A percentile compares a stretch with the other conserved stretches of the same genome.
These are phyloP conservation scores for Pocillopora meandrina DNA, from an alignment of 92 coral and sea anemone species.

Conservation along the genomic window DNA sequence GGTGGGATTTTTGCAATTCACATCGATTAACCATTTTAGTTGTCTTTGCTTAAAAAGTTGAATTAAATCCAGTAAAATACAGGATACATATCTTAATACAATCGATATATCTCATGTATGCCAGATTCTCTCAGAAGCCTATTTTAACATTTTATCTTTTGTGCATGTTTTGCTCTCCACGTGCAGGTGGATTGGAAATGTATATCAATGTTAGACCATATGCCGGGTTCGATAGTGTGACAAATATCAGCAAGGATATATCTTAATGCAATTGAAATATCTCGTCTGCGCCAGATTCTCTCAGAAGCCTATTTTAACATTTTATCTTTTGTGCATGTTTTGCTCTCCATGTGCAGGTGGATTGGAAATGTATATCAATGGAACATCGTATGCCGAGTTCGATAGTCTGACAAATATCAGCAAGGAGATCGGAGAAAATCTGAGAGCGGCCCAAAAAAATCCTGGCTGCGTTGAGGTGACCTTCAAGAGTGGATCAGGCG, in stretches of 20 bases:
- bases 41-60: not conserved
- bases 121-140: too few species aligned
- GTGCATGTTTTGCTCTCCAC: not conserved
- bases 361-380: slow-evolving; percentile 43
- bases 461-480: slow-evolving; percentile 10
- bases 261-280: not conserved
- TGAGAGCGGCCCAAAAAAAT: slow-evolving; percentile 14
- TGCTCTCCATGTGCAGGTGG: slow-evolving; percentile 30
- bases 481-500: slow-evolving; percentile 48
- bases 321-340: not conserved
- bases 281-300: too few species aligned
- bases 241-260: slow-evolving; percentile 12
- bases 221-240: slow-evolving; percentile 14
- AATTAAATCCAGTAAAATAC: not conserved
- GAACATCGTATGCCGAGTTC: slow-evolving; percentile 18
- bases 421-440: slow-evolving; percentile 36
- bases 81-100: not conserved
- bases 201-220: slow-evolving; percentile 46
- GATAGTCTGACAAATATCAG: slow-evolving; percentile 27
- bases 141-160: not conserved
- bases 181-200: slow-evolving; percentile 43
- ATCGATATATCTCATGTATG: too few species aligned
- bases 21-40: too few species aligned
- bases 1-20: slow-evolving; percentile 20
- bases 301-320: too few species aligned